These are phyloP conservation scores for Myiotriccus ornatus DNA, from an alignment of 2,797 vertebrate genomes.

Conservation along the genomic window DNA sequence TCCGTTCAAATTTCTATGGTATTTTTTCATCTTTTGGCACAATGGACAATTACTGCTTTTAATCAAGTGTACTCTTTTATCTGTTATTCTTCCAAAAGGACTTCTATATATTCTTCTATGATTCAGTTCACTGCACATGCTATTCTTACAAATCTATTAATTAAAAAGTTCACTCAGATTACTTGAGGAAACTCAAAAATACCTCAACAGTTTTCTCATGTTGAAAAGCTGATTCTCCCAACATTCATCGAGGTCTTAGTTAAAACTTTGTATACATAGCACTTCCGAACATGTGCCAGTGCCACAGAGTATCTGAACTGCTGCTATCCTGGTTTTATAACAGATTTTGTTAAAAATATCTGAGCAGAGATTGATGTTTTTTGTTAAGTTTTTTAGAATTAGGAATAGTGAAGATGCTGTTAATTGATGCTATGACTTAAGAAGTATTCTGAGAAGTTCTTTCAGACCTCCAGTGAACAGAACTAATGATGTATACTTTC, in stretches of 20 bases:
- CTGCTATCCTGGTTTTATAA: not conserved
- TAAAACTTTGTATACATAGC: accelerated
- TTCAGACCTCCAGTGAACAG: not conserved
- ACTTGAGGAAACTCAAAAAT: not conserved
- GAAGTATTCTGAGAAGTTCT: not conserved
- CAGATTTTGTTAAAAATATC: not conserved
- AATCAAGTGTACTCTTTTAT: not conserved
- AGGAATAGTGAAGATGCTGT: not conserved
- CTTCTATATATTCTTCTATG: not conserved
- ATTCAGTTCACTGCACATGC: not conserved
- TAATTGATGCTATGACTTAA: not conserved
- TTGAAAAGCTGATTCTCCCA: not conserved
- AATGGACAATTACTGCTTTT: not conserved
- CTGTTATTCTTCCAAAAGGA: not conserved
- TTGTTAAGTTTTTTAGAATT: not conserved
- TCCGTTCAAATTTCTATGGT: not conserved
- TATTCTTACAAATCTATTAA: not conserved
- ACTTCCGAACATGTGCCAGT: not conserved
- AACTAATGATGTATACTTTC: not conserved
- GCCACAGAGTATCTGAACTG: not conserved
- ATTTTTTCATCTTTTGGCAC: not conserved
- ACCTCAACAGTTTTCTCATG: not conserved
- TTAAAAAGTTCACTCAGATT: not conserved
- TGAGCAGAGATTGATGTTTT: not conserved
- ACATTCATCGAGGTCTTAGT: not conserved